Evolutionary conservation across 2,888 invertebrate species (phyloP), one percentile per base, ranked within the genome.

Genomic region (Idaea biselata): DNA sequence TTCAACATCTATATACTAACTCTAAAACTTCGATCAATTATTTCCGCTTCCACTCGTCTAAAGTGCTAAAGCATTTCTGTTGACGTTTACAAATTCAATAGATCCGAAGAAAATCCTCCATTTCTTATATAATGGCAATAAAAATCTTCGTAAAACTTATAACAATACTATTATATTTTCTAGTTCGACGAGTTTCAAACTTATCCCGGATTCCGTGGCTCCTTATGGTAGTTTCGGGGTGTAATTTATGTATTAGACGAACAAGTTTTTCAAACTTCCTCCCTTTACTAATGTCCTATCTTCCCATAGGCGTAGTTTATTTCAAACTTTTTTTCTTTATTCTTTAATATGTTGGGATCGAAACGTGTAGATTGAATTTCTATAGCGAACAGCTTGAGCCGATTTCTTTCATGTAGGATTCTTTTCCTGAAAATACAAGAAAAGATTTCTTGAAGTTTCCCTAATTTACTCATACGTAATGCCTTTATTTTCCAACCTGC

Each of bases 361-460:
- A 11, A 44, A 44, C 44, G 44, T 44, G 44, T 44, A 44, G 11
- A 44, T 44, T 44, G 44, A 44, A 44, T 44, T 44, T 44, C 44
- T 44, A 44, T 44, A 8, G 55, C 16, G 55, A 17, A 55, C 16
- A 17, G 55, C 17, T 17, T 55, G 16, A 55, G 16, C 16, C 16
- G 55, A 55, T 55, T 55, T 16, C 55, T 16, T 55, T 55, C 55
- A 55, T 17, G 55, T 55, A 17, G 55, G 16, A 55, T 44, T 14
- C 44, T 11, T 44, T 44, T 6, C 44, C 44, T 44, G 44, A 44
- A 44, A 44, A 44, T 44, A 44, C 44, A 44, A 44, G 44, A 44
- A 44, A 44, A 11, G 44, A 44, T 44, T 44, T 44, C 14, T 44
- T 44, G 44, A 44, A 44, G 44, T 8, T 44, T 25, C 14, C 44